Evolutionary conservation across 2,797 vertebrate species (phyloP), one percentile per base, ranked within the genome.

Genomic region (Spinus olivaceus): DNA sequence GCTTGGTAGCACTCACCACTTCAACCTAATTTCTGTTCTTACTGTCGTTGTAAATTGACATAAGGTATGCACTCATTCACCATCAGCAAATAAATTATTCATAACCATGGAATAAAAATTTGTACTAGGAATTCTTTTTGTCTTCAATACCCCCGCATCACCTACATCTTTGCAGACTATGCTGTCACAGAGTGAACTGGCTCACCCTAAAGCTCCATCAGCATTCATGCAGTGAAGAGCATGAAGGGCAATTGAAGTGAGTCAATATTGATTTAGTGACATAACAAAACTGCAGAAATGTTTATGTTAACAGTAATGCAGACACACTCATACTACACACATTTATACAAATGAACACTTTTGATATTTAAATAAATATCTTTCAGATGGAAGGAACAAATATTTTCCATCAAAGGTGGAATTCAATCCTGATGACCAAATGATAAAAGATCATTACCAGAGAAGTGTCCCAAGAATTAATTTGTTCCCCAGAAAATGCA

Each of bases 191-290:
- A 85, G 44, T 56, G 81, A 85, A 85, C 81, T 53, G 81, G 56
- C 89, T 91, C 81, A 82, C 51, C 71, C 84, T 86, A 87, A 84
- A 92, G 90, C 89, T 84, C 83, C 74, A 63, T 33, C 86, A 93
- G 83, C 74, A 72, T 81, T 81, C 86, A 90, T 21, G 81, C 81
- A 90, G 42, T 84, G 92, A 96, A 90, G 72, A 93, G 83, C 90
- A 92, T 57, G 66, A 96, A 94, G 92, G 94, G 86, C 65, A 96
- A 94, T 44, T 88, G 78, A 88, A 72, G 90, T 81, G 81, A 93
- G 91, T 86, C 95, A 95, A 90, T 96, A 96, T 96, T 93, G 95
- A 95, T 96, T 94, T 88, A 84, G 56, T 88, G 81, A 92, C 88
- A 77, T 84, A 90, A 94, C 73, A 90, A 84, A 94, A 96, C 88